phyloP scores from a whole-genome alignment of 2,113 vertebrate species.

The Leptocoma aspasia region DNA sequence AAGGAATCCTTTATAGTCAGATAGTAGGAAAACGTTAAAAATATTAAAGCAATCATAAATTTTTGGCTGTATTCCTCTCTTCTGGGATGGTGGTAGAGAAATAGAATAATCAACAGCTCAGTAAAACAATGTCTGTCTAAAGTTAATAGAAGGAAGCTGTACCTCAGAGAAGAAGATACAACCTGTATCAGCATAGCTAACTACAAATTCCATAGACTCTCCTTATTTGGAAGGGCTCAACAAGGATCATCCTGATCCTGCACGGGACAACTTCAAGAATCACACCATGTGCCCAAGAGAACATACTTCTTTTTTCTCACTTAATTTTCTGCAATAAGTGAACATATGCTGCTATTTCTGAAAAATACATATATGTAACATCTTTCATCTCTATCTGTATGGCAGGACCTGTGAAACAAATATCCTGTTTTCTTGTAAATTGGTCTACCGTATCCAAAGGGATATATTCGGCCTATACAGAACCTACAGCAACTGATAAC shows the following conservation, averaged over 20 bases:
- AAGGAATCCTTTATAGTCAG: neutral
- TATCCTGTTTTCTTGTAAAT: neutral
- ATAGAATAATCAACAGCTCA: neutral
- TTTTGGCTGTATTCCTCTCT: neutral
- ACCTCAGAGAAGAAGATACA: neutral
- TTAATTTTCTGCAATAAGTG: neutral
- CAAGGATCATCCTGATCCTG: neutral
- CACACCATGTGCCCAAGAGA: neutral
- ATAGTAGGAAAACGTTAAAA: neutral
- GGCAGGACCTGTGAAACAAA: neutral
- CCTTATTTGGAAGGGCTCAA: neutral
- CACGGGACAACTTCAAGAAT: neutral
- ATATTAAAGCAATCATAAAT: neutral
- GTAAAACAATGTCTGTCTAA: neutral
- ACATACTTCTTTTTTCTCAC: fast-evolving
- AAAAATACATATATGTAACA: neutral
- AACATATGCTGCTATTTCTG: neutral
- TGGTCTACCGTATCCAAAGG: neutral
- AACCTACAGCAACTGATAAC: neutral
- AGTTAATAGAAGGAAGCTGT: neutral
- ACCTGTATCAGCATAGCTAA: neutral
- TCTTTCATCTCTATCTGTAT: neutral
- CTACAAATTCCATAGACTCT: neutral
- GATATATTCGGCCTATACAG: neutral
- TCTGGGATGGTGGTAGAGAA: neutral